Base-by-base conservation (phyloP, 92 coral and sea anemone species). In the Umimayanthus kanabou region DNA sequence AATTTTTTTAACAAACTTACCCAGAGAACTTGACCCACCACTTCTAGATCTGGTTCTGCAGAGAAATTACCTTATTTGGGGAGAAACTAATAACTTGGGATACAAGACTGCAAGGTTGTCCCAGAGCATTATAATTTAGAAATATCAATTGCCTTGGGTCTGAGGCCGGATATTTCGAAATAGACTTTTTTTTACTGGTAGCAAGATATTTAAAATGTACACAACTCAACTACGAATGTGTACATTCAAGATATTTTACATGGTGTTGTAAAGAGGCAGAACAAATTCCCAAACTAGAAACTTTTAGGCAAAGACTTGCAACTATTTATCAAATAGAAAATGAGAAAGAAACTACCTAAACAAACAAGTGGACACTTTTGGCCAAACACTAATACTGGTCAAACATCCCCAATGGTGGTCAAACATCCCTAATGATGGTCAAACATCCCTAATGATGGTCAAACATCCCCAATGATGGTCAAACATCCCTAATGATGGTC, bases 201-300 rank as follows among this genome's bases (percentile, higher is more conserved):
- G 50, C 79, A 15, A 74, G 18, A 37, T 23, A 37, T 39, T 74
- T 26, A n/a, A n/a, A n/a, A n/a, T n/a, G n/a, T n/a, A n/a, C n/a
- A n/a, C n/a, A n/a, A n/a, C n/a, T n/a, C n/a, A n/a, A n/a, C n/a
- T n/a, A n/a, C n/a, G n/a, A n/a, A n/a, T n/a, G n/a, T n/a, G n/a
- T n/a, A n/a, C n/a, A n/a, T n/a, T n/a, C 79, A 15, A 74, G 18
- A 37, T 23, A 37, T 39, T 74, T 26, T 74, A 74, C 11, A 10
- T 74, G 79, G 79, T 74, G 50, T 74, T 74, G 39, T 18, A 74
- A 39, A 74, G n/a, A 1, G 11, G 18, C 79, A 74, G 79, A 74
- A 26, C 79, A 18, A 30, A 13, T 20, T 74, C 79, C 50, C 40
- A 74, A 74, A 37, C 45, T 74, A 37, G 22, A 74, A 74, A 2